Conservation (phyloP, 1,140 invertebrate species). For the Parapsyche elsis region DNA sequence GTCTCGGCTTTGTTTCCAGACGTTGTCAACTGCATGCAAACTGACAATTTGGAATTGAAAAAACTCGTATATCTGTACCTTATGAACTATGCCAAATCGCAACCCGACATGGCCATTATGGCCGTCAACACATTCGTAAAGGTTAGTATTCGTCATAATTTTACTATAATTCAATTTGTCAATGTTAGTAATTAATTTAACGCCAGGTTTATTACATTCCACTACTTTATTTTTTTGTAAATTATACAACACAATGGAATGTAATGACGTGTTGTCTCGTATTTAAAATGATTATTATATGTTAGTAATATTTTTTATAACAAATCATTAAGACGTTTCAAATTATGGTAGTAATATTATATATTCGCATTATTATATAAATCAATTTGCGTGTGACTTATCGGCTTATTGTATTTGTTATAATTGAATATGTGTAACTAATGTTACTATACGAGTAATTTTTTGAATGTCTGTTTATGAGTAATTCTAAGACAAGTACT, state of each 20-base stretch:
- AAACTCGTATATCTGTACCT: constrained; percentile 99
- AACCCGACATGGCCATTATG: constrained; percentile 99
- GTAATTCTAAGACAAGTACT: neutral
- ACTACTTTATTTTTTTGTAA: too few relatives aligned
- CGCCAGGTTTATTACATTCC: neutral
- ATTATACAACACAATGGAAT: too few relatives aligned
- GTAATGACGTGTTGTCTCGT: too few relatives aligned
- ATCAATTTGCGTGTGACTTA: too few relatives aligned
- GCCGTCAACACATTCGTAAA: constrained; percentile 99
- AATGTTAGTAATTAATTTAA: neutral
- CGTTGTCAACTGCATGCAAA: constrained; percentile 99
- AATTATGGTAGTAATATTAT: too few relatives aligned
- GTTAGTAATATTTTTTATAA: too few relatives aligned
- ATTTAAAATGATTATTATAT: too few relatives aligned
- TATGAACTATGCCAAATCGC: constrained; percentile 99
- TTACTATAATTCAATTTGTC: neutral
- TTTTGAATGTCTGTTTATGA: constrained; percentile 4
- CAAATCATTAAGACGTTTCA: too few relatives aligned
- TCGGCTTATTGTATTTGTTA: too few relatives aligned
- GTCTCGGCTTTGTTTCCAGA: constrained; percentile 97
- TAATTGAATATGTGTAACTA: too few relatives aligned
- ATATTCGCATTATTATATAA: too few relatives aligned
- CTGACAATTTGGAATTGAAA: constrained; percentile 99
- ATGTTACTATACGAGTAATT: neutral
- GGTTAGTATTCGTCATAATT: constrained; percentile 67